These are phyloP conservation scores for Xestia xanthographa DNA, from an alignment of 2,888 invertebrate species.

Conservation along the genomic window DNA sequence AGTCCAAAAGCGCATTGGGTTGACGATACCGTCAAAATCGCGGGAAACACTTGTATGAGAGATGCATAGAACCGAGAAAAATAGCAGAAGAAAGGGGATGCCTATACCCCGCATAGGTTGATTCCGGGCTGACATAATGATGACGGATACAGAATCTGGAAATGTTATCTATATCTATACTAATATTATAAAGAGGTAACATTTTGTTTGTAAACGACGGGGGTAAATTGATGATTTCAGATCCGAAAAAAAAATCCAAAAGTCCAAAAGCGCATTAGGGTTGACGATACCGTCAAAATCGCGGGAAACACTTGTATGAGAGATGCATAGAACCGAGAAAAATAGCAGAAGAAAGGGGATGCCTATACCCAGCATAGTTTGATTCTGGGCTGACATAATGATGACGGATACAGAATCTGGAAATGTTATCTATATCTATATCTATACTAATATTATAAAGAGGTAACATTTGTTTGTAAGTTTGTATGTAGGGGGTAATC, in stretches of 20 bases:
- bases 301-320: not conserved
- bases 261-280: not conserved
- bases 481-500: too few relatives aligned
- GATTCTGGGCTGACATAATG: not conserved
- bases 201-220: too few relatives aligned
- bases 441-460: too few relatives aligned
- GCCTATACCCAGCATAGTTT: not conserved
- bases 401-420: too few relatives aligned
- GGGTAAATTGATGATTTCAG: too few relatives aligned
- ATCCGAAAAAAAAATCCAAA: too few relatives aligned
- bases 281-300: not conserved
- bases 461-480: too few relatives aligned
- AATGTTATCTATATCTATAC: too few relatives aligned
- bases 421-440: too few relatives aligned
- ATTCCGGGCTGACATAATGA: not conserved
- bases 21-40: not conserved
- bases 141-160: too few relatives aligned
- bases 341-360: not conserved
- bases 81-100: not conserved
- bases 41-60: not conserved
- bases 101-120: not conserved
- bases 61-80: not conserved
- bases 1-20: not conserved
- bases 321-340: not conserved
- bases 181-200: too few relatives aligned